Conservation (phyloP, 2,888 invertebrate genomes). For the Pecten maximus region DNA sequence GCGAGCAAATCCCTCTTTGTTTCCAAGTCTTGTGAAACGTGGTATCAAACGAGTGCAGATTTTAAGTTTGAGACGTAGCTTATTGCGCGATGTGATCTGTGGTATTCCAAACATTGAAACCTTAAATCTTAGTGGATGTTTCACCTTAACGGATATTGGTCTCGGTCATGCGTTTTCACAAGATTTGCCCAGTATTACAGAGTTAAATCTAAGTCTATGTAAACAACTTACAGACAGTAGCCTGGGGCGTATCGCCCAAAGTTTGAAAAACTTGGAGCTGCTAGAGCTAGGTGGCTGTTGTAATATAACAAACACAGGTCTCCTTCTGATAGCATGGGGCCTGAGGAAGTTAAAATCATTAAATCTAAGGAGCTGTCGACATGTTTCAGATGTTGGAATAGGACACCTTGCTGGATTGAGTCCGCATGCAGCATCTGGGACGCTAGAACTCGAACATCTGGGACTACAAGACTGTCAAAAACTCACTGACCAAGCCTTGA, state of each 20-base stretch:
- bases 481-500: slow-evolving; percentile 94
- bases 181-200: slow-evolving; percentile 90
- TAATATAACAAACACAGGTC: slow-evolving; percentile 93
- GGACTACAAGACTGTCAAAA: slow-evolving; percentile 97
- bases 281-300: slow-evolving; percentile 96
- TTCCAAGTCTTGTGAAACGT: slow-evolving; percentile 92
- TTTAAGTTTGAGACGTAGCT: slow-evolving; percentile 90
- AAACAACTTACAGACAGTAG: slow-evolving; percentile 97
- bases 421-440: slow-evolving; percentile 76
- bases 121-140: slow-evolving; percentile 95
- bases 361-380: slow-evolving; percentile 95
- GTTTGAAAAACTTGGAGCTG: slow-evolving; percentile 91
- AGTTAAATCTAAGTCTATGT: slow-evolving; percentile 94
- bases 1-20: slow-evolving; percentile 90
- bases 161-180: slow-evolving; percentile 90
- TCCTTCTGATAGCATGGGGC: slow-evolving; percentile 93
- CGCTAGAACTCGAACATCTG: slow-evolving; percentile 91
- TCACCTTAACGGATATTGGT: slow-evolving; percentile 94
- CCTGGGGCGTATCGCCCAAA: slow-evolving; percentile 92
- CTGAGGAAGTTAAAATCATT: slow-evolving; percentile 91
- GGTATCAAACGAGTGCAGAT: slow-evolving; percentile 95
- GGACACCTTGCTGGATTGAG: slow-evolving; percentile 87
- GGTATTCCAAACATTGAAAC: slow-evolving; percentile 93
- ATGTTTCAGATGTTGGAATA: slow-evolving; percentile 94
- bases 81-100: slow-evolving; percentile 92